Evolutionary conservation across 92 coral and sea anemone species (phyloP), one percentile per base, ranked within the genome.

Genomic region (Zoanthus solanderi): DNA sequence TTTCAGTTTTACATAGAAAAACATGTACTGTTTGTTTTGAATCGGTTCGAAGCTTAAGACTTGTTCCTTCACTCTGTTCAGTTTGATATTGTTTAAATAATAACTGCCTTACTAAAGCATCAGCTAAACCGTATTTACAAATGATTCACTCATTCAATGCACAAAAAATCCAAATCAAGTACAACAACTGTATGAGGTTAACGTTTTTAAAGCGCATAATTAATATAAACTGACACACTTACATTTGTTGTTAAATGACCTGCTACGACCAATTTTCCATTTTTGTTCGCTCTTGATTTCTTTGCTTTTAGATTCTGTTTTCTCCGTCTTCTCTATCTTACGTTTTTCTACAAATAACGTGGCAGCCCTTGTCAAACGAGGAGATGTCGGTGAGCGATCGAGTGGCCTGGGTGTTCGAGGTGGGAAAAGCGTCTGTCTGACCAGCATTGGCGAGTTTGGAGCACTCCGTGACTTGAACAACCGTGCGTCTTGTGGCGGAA

Each of bases 391-490:
- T 1, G 94, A 88, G 0, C 95, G 95, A 42, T 50, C 56, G 56
- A 95, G 98, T 16, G 99, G 94, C 3, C 90, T 63, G 30, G 98
- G 98, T 13, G 98, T 92, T 1, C 90, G 94, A 17, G 94, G 75
- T 1, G 75, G 90, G n/a, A 91, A 61, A 28, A 91, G 75, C 15
- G 94, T 87, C 45, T 90, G 94, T 76, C 98, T 87, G 0, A 88
- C 83, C 28, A 95, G 53, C 76, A 85, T 83, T 11, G 98, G 98
- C 15, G 98, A 94, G 78, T 93, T 96, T 0, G 98, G 98, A 7
- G 98, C 98, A 83, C 98, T 96, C 13, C 99, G 93, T 2, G 99
- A 97, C 73, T 95, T 97, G 85, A 97, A 97, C 7, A 83, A n/a
- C 13, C 99, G 83, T 12, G 97, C 93, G 60, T 97, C 99, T 0